Evolutionary conservation across 1,140 invertebrate genomes (phyloP), one percentile per base, ranked within the genome.

Genomic region (Lethrus apterus): DNA sequence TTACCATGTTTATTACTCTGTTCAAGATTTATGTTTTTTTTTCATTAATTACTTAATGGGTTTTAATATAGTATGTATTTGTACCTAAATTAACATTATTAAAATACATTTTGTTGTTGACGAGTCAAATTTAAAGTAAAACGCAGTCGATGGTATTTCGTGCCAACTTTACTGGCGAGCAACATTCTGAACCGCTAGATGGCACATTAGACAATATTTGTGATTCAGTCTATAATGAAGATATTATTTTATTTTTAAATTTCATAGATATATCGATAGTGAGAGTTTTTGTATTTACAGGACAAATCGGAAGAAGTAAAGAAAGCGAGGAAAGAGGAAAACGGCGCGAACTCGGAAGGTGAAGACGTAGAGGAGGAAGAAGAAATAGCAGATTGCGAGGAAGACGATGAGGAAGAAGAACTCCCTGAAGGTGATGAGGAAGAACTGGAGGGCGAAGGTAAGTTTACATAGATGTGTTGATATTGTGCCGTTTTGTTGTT

Each of bases 261-360:
- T 42, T 35, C 18, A 33, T 41, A 34, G 15, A 31, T 29, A 20
- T 23, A 41, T 38, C 7, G 15, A 18, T 24, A 32, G 5, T 26
- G n/a, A 26, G 5, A 26, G 35, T 44, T 38, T 45, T 59, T 54
- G 62, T 41, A 65, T 47, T 57, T 72, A 14, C 57, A 83, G 82
- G 82, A 84, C 42, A 84, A 84, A 70, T 73, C 69, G 43, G 80
- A 83, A 14, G 81, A 84, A 31, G 75, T 77, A 32, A 86, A 86
- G 71, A 86, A 84, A 72, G 76, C 78, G 60, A 83, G 81, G 70
- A 86, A 84, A 64, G 81, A 84, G 59, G 80, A 84, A 57, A 83
- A 84, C 58, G 80, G 81, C 13, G 70, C 70, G 23, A 68, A 65
- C 23, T 70, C 70, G 19, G 69, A 70, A 38, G 69, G 65, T 13